Evolutionary conservation across 2,113 vertebrate species (phyloP).

Genomic region (Corydoras sp.): DNA sequence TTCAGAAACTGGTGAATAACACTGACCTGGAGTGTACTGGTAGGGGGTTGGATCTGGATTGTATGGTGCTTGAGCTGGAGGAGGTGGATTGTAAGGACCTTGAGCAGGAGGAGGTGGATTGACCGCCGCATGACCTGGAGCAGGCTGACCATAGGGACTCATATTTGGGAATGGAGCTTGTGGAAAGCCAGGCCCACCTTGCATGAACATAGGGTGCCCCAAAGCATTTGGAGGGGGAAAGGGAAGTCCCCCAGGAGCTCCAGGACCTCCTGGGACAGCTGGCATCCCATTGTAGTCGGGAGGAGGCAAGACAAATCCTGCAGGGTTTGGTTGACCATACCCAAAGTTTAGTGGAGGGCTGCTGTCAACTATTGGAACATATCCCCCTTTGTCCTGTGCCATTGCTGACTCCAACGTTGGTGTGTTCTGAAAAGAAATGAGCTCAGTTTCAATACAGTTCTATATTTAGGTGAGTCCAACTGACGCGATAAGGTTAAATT

Average conservation of each 20-base stretch:
- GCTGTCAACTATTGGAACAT: constrained; percentile 27
- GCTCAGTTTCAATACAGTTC: not conserved
- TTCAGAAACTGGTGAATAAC: not conserved
- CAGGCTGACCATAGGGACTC: constrained; percentile 19
- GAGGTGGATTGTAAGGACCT: constrained; percentile 11
- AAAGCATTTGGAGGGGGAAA: constrained; percentile 51
- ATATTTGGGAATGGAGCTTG: constrained; percentile 31
- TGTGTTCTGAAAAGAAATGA: too few relatives aligned
- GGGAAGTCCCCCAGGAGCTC: constrained; percentile 33
- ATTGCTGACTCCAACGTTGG: constrained; percentile 24
- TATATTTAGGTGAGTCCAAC: too few relatives aligned
- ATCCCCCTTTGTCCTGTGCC: constrained; percentile 46
- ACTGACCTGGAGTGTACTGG: constrained; percentile 17
- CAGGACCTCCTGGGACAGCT: constrained; percentile 6
- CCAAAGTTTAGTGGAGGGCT: not conserved
- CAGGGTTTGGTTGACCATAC: constrained; percentile 31
- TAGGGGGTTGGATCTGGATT: not conserved
- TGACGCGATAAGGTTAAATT: too few relatives aligned
- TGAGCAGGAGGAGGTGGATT: not conserved
- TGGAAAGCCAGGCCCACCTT: constrained; percentile 35
- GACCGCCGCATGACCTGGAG: too few relatives aligned
- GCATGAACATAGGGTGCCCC: constrained; percentile 30
- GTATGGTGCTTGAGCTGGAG: not conserved
- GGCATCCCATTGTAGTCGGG: constrained; percentile 17
- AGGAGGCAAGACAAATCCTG: constrained; percentile 36